phyloP scores from a whole-genome alignment of 2,888 invertebrate genomes.

The Drosophila rellima region DNA sequence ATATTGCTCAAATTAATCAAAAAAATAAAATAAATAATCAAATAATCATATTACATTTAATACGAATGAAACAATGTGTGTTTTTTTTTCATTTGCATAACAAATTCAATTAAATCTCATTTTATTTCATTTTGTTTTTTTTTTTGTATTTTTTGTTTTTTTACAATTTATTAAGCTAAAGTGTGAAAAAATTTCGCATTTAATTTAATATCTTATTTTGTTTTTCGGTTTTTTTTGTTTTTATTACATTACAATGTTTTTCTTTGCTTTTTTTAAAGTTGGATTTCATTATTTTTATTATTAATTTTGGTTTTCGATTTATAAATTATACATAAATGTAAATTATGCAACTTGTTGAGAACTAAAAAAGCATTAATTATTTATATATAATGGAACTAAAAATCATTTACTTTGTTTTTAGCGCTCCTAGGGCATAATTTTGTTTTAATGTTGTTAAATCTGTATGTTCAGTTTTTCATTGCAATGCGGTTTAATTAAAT shows the following conservation, averaged over 20 bases:
- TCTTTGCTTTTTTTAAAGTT: constrained; percentile 72
- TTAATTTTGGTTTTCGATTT: constrained; percentile 50
- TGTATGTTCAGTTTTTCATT: constrained; percentile 65
- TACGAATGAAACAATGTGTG: constrained; percentile 2
- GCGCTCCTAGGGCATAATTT: constrained; percentile 49
- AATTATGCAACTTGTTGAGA: constrained; percentile 83
- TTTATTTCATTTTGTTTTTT: constrained; percentile 84
- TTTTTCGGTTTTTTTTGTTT: constrained; percentile 62
- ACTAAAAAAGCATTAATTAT: constrained; percentile 85
- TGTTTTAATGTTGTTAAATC: constrained; percentile 54
- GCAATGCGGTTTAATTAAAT: constrained; percentile 53
- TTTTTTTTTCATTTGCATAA: constrained; percentile 85
- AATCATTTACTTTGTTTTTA: constrained; percentile 45
- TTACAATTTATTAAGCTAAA: constrained; percentile 86
- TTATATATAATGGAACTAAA: constrained; percentile 82
- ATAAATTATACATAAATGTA: constrained; percentile 77
- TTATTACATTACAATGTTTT: constrained; percentile 77
- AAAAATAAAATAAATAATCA: neutral
- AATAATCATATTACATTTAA: too few relatives aligned
- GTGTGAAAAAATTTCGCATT: constrained; percentile 86
- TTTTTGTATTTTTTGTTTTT: constrained; percentile 80
- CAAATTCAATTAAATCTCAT: constrained; percentile 86
- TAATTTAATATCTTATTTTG: constrained; percentile 75
- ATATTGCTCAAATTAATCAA: neutral
- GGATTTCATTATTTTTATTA: constrained; percentile 65